Evolutionary conservation across 1,140 invertebrate genomes (phyloP), one percentile per base, ranked within the genome.

Genomic region (Armadillidium nasatum): DNA sequence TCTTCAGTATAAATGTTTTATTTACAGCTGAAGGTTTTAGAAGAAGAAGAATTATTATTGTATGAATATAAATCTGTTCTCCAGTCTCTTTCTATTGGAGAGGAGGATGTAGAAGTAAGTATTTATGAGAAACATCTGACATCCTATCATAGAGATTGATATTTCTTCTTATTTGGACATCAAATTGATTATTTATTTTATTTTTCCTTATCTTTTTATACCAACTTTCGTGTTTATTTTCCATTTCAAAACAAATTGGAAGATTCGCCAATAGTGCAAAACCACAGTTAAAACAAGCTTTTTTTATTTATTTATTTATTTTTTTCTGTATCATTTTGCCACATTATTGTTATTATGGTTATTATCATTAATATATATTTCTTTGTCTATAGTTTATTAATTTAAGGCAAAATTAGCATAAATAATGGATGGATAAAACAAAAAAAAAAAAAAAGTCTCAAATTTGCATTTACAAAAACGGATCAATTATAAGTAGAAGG

Each of bases 41-140:
- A 77, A 44, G 68, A 73, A 60, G 73, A 76, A 44, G 70, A 79
- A 4, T 45, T 80, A 33, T 45, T 78, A n/a, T 74, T 72, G 50
- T 72, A 75, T 46, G 69, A 75, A 50, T 78, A 78, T n/a, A 46
- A 76, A 70, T 78, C 77, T 19, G 73, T 78, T 10, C 66, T 78
- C 19, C 75, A 78, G 71, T 66, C 70, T 10, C 67, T 78, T 4
- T 22, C 69, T 10, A 78, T 78, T 54, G 77, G 77, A 19, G 77
- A 78, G 67, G 71, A 71, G 33, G 77, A 78, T 60, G 75, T 78
- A 46, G 77, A 78, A 74, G 77, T 78, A 21, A 54, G 77, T 69
- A 13, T n/a, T 11, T n/a, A n/a, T n/a, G n/a, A n/a, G n/a, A n/a
- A n/a, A n/a, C n/a, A n/a, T n/a, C n/a, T n/a, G n/a, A n/a, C n/a